These are phyloP conservation scores for Troilus luridus DNA, from an alignment of 2,888 invertebrate genomes.

Conservation along the genomic window DNA sequence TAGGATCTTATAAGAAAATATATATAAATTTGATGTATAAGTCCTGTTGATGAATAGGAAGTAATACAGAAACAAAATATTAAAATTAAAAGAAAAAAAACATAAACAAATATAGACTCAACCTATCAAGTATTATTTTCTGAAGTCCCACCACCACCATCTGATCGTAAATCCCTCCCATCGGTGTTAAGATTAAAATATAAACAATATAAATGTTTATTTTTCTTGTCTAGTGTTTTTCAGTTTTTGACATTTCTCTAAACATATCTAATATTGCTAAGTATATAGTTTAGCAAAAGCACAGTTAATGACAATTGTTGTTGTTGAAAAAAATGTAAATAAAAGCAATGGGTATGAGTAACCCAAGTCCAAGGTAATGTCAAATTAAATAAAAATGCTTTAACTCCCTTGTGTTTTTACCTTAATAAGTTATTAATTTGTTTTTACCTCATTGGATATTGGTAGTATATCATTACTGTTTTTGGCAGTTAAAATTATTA, in stretches of 20 bases:
- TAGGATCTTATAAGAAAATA: neutral
- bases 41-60: no score
- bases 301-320: neutral
- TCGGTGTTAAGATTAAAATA: constrained; percentile 25
- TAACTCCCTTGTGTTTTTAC: neutral
- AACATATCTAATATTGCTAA: neutral
- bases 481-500: neutral
- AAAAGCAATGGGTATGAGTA: constrained; percentile 56
- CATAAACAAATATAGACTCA: neutral
- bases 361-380: constrained; percentile 52
- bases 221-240: neutral
- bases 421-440: neutral
- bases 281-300: neutral
- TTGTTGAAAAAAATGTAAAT: neutral
- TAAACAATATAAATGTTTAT: constrained; percentile 24
- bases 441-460: neutral
- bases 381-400: neutral
- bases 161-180: constrained; percentile 42
- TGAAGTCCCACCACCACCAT: neutral
- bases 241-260: neutral
- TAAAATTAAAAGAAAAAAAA: neutral
- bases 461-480: neutral
- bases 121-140: neutral
- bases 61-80: neutral
- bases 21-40: neutral